Conservation (phyloP, 2,888 invertebrate species). For the Teleiodes luculella region DNA sequence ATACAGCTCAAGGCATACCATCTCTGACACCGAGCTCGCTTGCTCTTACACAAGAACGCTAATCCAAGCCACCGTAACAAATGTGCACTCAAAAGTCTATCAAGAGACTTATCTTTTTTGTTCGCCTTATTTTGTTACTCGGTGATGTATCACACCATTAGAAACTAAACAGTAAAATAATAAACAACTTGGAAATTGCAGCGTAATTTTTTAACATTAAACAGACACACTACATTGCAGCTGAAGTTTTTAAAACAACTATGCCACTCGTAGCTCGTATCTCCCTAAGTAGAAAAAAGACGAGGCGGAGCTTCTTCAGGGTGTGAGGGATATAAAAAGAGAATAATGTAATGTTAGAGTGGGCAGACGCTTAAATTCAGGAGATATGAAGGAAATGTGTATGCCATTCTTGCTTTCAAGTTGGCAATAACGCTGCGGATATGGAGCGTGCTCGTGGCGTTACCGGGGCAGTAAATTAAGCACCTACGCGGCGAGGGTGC, state of each 20-base stretch:
- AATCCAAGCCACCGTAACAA: conserved; percentile 1
- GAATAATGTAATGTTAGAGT: conserved; percentile 54
- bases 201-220: conserved; percentile 1
- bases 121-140: neutral
- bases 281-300: conserved; percentile 21
- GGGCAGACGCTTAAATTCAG: conserved; percentile 64
- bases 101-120: neutral
- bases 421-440: conserved; percentile 74
- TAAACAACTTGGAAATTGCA: conserved; percentile 1
- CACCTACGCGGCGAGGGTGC: conserved; percentile 47
- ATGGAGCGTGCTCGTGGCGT: conserved; percentile 74
- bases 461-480: conserved; percentile 72
- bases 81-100: neutral
- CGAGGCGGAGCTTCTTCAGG: conserved; percentile 31
- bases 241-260: conserved; percentile 16
- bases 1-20: conserved; percentile 14
- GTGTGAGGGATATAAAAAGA: conserved; percentile 44
- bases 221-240: conserved; percentile 6
- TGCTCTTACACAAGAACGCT: neutral
- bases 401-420: conserved; percentile 73
- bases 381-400: conserved; percentile 72
- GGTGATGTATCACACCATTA: neutral
- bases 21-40: conserved; percentile 3
- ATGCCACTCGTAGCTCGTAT: conserved; percentile 21
- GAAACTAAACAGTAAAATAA: neutral